Base-by-base conservation (phyloP, 2,888 invertebrate genomes). In the Mayetiola destructor region DNA sequence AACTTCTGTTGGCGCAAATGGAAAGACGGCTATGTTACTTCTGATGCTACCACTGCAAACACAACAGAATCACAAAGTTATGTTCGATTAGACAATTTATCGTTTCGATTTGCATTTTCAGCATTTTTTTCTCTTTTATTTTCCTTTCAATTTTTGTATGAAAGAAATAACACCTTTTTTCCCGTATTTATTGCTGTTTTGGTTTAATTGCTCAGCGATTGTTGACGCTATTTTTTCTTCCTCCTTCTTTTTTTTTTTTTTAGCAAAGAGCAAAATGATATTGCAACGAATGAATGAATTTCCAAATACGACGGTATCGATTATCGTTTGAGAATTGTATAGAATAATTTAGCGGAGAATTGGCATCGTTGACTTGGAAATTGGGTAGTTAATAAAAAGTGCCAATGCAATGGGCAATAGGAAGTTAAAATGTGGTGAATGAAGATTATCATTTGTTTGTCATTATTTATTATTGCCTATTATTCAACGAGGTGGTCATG, bases 381-480 rank as follows among this genome's bases (percentile, higher is more conserved):
- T 27, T 23, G 8, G 2, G n/a, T 1, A 27, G 8, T 3, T 27
- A 27, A 48, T 37, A 3, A 48, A 48, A 27, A 48, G 27, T 27
- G 18, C 48, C 48, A 27, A 27, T 16, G 6, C 37, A 37, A 37
- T n/a, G 37, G 8, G 14, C 16, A 27, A 48, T 37, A 3, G 27
- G 27, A 27, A 48, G 27, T 27, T 9, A 23, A 23, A 27, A 27
- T 16, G 6, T 16, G n/a, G n/a, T n/a, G 37, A 12, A 48, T 14
- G 48, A 3, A 8, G 27, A 48, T 48, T 48, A 48, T 48, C 48
- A 48, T 48, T 48, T 2, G 29, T 48, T 48, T 48, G 48, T 48
- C 48, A 48, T 48, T 27, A 48, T 48, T 48, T 48, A 48, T 48
- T 48, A 27, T 27, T 48, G 16, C 27, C 27, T 48, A 48, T 48